Evolutionary conservation across 1,140 invertebrate genomes (phyloP), one percentile per base, ranked within the genome.

Genomic region (Eufriesea mexicana): DNA sequence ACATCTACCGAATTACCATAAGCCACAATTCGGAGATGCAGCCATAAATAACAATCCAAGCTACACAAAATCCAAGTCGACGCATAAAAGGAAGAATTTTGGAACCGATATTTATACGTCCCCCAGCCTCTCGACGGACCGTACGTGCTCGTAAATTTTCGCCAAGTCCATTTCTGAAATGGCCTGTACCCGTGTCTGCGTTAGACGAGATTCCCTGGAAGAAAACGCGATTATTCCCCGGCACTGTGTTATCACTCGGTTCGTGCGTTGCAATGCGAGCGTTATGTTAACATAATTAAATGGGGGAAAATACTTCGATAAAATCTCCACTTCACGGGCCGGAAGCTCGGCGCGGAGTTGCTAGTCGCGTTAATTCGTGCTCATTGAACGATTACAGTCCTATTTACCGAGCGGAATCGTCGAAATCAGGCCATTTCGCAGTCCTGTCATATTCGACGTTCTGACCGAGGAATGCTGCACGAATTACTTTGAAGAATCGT

Each of bases 211-310:
- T 35, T 75, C 59, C 28, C 59, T 14, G 12, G 12, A 68, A 59
- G n/a, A 66, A 42, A 57, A 78, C 16, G 54, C 57, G 76, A 78
- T 68, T 68, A 59, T 68, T 77, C 8, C 75, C 7, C n/a, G n/a
- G n/a, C n/a, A n/a, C n/a, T n/a, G n/a, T n/a, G n/a, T 78, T 78
- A 78, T 68, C 76, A 55, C 20, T 12, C 35, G 61, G 12, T 12
- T 64, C 42, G 49, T 47, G 42, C 35, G 51, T 47, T 47, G 51
- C 64, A 54, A 68, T 59, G 54, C 35, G 20, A 67, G 42, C 51
- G n/a, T 68, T 59, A 57, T 68, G 64, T 25, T 78, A 78, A 68
- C 59, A 68, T 25, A 78, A 78, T 68, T 78, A 78, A 68, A 78
- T n/a, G n/a, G 23, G 23, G 47, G 16, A 77, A 77, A 47, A 49